Conservation (phyloP, 2,888 invertebrate species). For the Drosophila macrospina region DNA sequence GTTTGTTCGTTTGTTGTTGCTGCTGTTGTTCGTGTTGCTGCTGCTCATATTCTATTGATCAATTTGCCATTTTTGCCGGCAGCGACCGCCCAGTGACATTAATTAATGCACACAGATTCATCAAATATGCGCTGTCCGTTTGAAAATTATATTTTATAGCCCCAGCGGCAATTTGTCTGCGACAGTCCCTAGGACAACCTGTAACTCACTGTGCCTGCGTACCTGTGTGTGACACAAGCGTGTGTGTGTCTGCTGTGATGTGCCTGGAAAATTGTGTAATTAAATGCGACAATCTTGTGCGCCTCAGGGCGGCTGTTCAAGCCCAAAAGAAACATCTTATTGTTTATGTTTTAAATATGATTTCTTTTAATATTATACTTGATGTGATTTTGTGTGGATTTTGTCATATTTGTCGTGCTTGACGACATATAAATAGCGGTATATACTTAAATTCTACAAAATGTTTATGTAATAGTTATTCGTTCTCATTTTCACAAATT, state of each 20-base stretch:
- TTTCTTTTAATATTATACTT: constrained; percentile 64
- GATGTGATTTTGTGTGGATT: constrained; percentile 49
- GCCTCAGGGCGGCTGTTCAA: constrained; percentile 34
- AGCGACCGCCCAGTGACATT: constrained; percentile 78
- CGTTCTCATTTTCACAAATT: constrained; percentile 43
- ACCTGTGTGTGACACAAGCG: neutral
- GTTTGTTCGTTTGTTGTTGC: constrained; percentile 40
- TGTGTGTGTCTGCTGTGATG: constrained; percentile 22
- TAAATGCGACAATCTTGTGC: constrained; percentile 82
- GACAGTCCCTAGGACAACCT: constrained; percentile 54
- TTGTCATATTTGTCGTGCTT: constrained; percentile 38
- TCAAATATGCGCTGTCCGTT: constrained; percentile 77
- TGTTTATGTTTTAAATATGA: constrained; percentile 53
- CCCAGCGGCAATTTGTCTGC: constrained; percentile 71
- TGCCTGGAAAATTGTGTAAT: constrained; percentile 73
- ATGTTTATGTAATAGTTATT: constrained; percentile 43
- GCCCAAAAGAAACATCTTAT: constrained; percentile 21
- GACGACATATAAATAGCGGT: constrained; percentile 75
- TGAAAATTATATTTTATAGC: constrained; percentile 78
- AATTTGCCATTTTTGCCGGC: constrained; percentile 64
- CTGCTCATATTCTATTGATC: constrained; percentile 66
- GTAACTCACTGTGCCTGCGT: neutral
- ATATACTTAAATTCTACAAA: constrained; percentile 65
- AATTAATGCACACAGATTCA: constrained; percentile 79
- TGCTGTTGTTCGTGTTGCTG: constrained; percentile 43